Base-by-base conservation (phyloP, 2,113 vertebrate genomes). In the Epinephelus cyanopodus region DNA sequence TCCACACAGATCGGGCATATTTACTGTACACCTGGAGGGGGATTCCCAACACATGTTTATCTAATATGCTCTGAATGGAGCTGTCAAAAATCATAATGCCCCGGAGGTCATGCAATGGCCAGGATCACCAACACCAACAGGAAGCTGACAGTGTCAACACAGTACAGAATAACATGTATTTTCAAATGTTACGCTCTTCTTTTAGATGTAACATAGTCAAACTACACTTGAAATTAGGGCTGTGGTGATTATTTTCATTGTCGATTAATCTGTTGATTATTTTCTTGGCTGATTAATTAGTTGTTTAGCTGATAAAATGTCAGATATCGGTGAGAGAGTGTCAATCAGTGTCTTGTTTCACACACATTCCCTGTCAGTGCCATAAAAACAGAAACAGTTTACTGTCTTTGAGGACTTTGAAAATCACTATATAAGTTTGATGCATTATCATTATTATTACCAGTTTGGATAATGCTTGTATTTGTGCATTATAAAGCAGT, bases 1-100 rank as follows among this genome's bases (percentile, higher is more conserved):
- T 80, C 80, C 75, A 72, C 81, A 57, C 53, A 64, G 39, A 79
- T 78, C 57, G 13, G 64, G 48, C n/a, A 18, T 76, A 53, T 77
- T 79, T 79, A 81, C 79, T 82, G 87, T 81, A 77, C 60, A 83
- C 68, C 65, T 81, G 45, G 23, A 70, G 54, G 70, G 69, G 86
- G 70, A 66, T 65, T 72, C 80, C 72, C 45, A 72, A 73, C 37
- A 68, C 42, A 39, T 58, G 57, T 74, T 81, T 33, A 77, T 77
- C 76, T 37, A 42, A 79, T 67, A 57, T 39, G 27, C 25, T 23
- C 33, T 48, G 29, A 73, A 62, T 33, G 7, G 11, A 67, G 23
- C 23, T 58, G 65, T 73, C 71, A 67, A 68, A 70, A 82, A 45
- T 1, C 47, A 42, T 19, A 15, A 56, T n/a, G 27, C 25, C 17